These are phyloP conservation scores for Pinna nobilis DNA, from an alignment of 1,140 invertebrate genomes.

Conservation along the genomic window DNA sequence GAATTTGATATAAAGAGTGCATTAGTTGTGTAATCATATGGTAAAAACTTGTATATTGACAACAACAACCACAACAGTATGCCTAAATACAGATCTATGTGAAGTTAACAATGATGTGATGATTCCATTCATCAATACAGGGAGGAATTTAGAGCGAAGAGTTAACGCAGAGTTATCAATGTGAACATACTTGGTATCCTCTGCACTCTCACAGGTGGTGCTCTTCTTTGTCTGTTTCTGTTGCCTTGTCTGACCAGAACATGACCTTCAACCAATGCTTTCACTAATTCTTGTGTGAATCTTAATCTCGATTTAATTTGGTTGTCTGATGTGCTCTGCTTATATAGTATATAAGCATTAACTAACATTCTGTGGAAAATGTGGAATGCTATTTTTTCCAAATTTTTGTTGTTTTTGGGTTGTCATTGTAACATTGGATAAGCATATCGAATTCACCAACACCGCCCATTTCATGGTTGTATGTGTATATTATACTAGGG, in stretches of 20 bases:
- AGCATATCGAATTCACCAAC: slow-evolving; percentile 12
- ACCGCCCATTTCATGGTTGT: slow-evolving; percentile 19
- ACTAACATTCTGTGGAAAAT: not conserved
- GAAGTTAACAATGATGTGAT: no score
- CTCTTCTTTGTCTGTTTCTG: not conserved
- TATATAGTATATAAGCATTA: slow-evolving; percentile 8
- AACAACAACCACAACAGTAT: not conserved
- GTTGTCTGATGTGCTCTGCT: not conserved
- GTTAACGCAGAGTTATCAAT: no score
- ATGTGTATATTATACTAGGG: not conserved
- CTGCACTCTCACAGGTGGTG: not conserved
- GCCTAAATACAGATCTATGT: not conserved
- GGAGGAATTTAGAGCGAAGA: no score
- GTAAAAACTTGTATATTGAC: not conserved
- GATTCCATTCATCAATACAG: no score
- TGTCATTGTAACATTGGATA: not conserved
- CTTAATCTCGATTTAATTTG: slow-evolving; percentile 1
- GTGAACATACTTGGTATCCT: not conserved
- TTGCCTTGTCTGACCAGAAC: not conserved
- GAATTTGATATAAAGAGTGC: not conserved
- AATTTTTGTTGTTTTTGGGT: not conserved
- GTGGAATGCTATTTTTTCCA: slow-evolving; percentile 8
- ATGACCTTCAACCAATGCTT: not conserved
- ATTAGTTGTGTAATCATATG: not conserved
- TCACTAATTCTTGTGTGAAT: not conserved